Evolutionary conservation across 2,888 invertebrate genomes (phyloP).

Genomic region (Dryocosmus kuriphilus): DNA sequence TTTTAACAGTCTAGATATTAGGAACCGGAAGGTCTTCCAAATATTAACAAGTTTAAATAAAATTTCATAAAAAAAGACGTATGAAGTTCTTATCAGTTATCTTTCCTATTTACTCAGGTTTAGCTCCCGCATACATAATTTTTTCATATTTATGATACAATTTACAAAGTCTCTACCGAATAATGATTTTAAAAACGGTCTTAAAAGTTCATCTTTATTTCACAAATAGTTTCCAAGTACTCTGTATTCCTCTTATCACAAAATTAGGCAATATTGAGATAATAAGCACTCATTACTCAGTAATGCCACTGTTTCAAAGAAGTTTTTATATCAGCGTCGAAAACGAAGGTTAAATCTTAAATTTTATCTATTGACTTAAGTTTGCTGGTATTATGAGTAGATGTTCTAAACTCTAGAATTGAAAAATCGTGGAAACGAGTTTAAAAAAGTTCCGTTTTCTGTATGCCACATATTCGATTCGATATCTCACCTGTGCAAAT

Average conservation of each 20-base stretch:
- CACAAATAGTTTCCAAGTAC: not conserved
- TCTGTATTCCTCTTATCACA: not conserved
- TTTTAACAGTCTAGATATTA: slow-evolving; percentile 19
- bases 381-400: not conserved
- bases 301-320: too few relatives aligned
- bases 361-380: too few relatives aligned
- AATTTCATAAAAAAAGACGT: not conserved
- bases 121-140: not conserved
- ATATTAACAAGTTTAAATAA: not conserved
- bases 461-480: not conserved
- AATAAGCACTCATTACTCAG: not conserved
- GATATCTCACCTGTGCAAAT: not conserved
- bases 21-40: not conserved
- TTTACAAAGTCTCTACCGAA: not conserved
- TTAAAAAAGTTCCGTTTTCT: not conserved
- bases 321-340: too few relatives aligned
- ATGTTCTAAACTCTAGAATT: not conserved
- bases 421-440: not conserved
- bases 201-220: not conserved
- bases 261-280: not conserved
- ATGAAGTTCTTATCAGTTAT: not conserved
- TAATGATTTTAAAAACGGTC: not conserved
- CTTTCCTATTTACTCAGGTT: not conserved
- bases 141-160: not conserved
- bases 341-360: too few relatives aligned